A percentile compares a stretch with the other conserved stretches of the same genome.
These are phyloP conservation scores for Zophobas atratus DNA, from an alignment of 1,140 invertebrate genomes.

Conservation along the genomic window DNA sequence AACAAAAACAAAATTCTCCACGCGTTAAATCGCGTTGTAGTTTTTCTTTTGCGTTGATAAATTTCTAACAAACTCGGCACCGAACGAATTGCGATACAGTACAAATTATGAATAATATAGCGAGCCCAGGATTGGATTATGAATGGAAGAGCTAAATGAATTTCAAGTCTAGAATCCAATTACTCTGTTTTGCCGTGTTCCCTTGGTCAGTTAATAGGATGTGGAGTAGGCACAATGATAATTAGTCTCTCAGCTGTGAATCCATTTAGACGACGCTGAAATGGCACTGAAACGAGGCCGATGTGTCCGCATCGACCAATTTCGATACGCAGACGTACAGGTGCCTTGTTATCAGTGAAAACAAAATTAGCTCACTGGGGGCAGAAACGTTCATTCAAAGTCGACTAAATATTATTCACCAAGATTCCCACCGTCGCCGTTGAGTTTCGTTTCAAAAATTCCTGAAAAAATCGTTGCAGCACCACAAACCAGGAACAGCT, in stretches of 20 bases:
- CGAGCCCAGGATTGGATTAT: constrained; percentile 36
- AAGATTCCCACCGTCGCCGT: too few relatives aligned
- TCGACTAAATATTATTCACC: too few relatives aligned
- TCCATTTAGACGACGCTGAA: constrained; percentile 41
- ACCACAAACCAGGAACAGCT: too few relatives aligned
- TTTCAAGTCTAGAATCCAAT: constrained; percentile 49
- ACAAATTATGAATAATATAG: constrained; percentile 43
- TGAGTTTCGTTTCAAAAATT: too few relatives aligned
- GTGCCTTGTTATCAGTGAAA: constrained; percentile 9
- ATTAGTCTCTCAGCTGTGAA: constrained; percentile 50
- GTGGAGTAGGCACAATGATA: constrained; percentile 48
- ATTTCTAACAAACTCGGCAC: constrained; percentile 3
- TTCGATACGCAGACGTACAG: neutral
- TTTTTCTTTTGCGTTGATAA: neutral
- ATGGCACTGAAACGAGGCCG: constrained; percentile 8
- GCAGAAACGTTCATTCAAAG: neutral
- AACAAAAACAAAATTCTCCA: neutral
- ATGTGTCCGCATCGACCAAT: constrained; percentile 6
- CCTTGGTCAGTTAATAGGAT: constrained; percentile 46
- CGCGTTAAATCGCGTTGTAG: too few relatives aligned
- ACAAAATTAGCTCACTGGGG: constrained; percentile 3
- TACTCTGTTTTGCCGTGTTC: constrained; percentile 45
- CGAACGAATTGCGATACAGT: constrained; percentile 37
- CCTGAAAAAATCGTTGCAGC: too few relatives aligned
- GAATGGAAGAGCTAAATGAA: constrained; percentile 48